Percentiles rank a stretch among this genome's conserved stretches.
Conservation (phyloP, 2,113 vertebrate genomes). For the Podarcis raffonei region DNA sequence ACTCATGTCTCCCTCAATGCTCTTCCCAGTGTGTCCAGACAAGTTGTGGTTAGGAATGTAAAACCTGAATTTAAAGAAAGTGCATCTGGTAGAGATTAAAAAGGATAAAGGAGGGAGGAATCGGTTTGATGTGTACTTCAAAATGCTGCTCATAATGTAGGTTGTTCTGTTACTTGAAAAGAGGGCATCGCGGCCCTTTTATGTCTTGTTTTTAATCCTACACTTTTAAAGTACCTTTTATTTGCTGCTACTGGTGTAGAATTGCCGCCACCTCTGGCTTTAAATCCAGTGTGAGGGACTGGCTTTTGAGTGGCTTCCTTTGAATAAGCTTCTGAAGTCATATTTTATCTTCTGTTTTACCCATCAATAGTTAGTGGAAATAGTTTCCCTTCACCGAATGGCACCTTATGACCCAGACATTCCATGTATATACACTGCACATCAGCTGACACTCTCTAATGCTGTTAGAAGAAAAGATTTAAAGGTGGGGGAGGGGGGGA, state of each 20-base stretch:
- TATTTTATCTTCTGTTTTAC: conserved; percentile 55
- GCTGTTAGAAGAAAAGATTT: conserved; percentile 17
- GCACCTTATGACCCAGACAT: conserved; percentile 22
- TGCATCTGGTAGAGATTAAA: conserved; percentile 71
- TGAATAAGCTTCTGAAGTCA: conserved; percentile 62
- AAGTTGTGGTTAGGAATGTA: conserved; percentile 63
- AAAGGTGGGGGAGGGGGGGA: background rate
- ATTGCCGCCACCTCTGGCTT: conserved; percentile 65
- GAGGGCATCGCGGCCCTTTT: conserved; percentile 57
- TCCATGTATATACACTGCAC: background rate
- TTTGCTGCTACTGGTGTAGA: conserved; percentile 70
- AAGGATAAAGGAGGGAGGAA: conserved; percentile 61
- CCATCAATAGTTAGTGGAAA: conserved; percentile 26
- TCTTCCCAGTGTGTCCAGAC: conserved; percentile 61
- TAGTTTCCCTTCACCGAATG: conserved; percentile 17
- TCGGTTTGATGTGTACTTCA: conserved; percentile 68
- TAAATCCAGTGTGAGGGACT: conserved; percentile 53
- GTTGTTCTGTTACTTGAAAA: conserved; percentile 65
- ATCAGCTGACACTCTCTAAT: conserved; percentile 14
- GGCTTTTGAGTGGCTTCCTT: conserved; percentile 52
- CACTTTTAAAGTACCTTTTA: conserved; percentile 70
- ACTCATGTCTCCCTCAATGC: conserved; percentile 51
- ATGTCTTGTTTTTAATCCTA: conserved; percentile 65
- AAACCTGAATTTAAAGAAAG: conserved; percentile 69
- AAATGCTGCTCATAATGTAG: conserved; percentile 64